phyloP scores from a whole-genome alignment of 2,797 vertebrate species.

The Aldrovandia affinis region DNA sequence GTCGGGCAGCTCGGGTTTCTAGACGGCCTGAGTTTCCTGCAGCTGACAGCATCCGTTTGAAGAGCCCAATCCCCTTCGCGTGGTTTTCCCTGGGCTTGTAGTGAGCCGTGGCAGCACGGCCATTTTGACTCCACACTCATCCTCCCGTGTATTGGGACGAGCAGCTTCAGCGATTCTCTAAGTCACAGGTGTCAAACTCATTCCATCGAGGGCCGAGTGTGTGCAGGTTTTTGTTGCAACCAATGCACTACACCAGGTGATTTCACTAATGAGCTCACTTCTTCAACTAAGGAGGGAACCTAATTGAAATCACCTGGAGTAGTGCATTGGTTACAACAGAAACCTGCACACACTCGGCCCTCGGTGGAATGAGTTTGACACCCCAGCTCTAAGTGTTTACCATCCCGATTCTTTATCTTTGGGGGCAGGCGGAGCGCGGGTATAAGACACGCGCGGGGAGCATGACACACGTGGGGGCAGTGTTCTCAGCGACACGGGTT shows the following conservation, averaged over 20 bases:
- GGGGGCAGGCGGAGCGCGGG: not conserved
- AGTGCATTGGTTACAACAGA: no score
- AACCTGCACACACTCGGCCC: no score
- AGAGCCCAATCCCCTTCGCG: not conserved
- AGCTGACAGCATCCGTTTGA: not conserved
- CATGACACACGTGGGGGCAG: not conserved
- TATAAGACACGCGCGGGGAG: not conserved
- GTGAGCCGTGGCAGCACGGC: not conserved
- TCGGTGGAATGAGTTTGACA: no score
- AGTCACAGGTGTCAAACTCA: no score
- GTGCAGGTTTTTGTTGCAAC: no score
- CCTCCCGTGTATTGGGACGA: not conserved
- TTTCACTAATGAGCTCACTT: no score
- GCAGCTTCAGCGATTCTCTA: not conserved
- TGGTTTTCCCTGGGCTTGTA: not conserved
- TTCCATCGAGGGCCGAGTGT: no score
- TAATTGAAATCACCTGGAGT: no score
- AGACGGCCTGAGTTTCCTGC: not conserved
- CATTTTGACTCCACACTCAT: not conserved
- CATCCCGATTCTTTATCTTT: not conserved
- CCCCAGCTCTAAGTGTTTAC: no score
- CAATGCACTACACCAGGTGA: no score
- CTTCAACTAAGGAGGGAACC: no score
- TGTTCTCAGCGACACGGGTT: not conserved
- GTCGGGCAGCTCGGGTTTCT: not conserved